A percentile compares a stretch with the other conserved stretches of the same genome.
Conservation (phyloP, 2,888 invertebrate species). For the Allacma fusca region DNA sequence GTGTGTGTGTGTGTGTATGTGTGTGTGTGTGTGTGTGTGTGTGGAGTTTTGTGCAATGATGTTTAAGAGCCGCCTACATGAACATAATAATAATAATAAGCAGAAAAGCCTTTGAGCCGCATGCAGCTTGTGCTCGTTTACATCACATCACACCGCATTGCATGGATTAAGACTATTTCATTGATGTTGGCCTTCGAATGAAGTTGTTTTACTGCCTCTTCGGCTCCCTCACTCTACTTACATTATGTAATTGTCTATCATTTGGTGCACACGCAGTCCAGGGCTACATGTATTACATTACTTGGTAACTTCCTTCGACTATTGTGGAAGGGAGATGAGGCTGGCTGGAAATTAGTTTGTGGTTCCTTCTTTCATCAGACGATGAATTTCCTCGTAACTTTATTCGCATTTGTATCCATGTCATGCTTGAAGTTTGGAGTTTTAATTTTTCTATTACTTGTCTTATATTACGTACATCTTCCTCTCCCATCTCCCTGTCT, state of each 20-base stretch:
- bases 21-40: neutral
- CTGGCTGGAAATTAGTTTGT: slow-evolving; percentile 23
- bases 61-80: slow-evolving; percentile 33
- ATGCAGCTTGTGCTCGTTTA: slow-evolving; percentile 35
- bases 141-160: slow-evolving; percentile 27
- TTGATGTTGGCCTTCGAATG: slow-evolving; percentile 44
- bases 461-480: neutral
- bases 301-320: neutral
- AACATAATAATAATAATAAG: slow-evolving; percentile 33
- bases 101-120: slow-evolving; percentile 31
- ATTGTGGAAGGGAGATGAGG: neutral
- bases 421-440: neutral
- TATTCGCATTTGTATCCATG: slow-evolving; percentile 27
- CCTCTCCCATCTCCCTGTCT: neutral
- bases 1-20: neutral
- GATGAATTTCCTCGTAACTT: slow-evolving; percentile 11
- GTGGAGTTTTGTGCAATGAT: slow-evolving; percentile 15
- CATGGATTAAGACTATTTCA: slow-evolving; percentile 36
- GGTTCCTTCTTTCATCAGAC: slow-evolving; percentile 14
- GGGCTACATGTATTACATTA: slow-evolving; percentile 6
- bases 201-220: slow-evolving; percentile 46
- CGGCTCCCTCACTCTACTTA: slow-evolving; percentile 40
- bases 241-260: slow-evolving; percentile 36
- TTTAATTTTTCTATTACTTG: slow-evolving; percentile 24
- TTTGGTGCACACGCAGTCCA: slow-evolving; percentile 8